Evolutionary conservation across 2,797 vertebrate genomes (phyloP).

Genomic region (Euthynnus affinis): DNA sequence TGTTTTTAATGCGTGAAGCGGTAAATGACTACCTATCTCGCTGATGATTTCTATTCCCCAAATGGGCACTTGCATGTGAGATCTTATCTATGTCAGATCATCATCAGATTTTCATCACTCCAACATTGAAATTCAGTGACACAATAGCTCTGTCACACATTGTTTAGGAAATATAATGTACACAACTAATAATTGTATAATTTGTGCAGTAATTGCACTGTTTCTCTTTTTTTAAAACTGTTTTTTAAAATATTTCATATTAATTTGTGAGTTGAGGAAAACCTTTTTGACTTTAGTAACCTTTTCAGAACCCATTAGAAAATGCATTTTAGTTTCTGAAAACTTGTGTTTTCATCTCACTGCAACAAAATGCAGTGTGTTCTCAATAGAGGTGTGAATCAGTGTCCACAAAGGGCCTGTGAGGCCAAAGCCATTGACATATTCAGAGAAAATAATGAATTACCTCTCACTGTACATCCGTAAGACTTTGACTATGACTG

Average conservation of each 20-base stretch:
- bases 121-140: not conserved
- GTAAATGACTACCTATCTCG: not conserved
- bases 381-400: constrained; percentile 5
- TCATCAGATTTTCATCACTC: not conserved
- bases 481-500: constrained; percentile 13
- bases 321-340: not conserved
- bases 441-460: constrained; percentile 40
- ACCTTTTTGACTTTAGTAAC: not conserved
- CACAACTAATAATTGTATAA: not conserved
- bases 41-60: constrained; percentile 2
- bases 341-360: not conserved
- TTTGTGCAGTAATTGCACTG: accelerated
- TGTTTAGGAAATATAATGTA: not conserved
- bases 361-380: not conserved
- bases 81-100: not conserved
- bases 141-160: not conserved
- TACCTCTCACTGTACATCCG: not conserved
- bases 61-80: not conserved
- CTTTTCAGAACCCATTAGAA: not conserved
- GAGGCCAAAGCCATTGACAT: not conserved
- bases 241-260: too few relatives aligned
- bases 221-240: not conserved
- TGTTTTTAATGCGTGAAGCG: not conserved
- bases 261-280: too few relatives aligned
- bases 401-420: not conserved